Evolutionary conservation across 2,797 vertebrate genomes (phyloP).

Genomic region (Tinamus major): DNA sequence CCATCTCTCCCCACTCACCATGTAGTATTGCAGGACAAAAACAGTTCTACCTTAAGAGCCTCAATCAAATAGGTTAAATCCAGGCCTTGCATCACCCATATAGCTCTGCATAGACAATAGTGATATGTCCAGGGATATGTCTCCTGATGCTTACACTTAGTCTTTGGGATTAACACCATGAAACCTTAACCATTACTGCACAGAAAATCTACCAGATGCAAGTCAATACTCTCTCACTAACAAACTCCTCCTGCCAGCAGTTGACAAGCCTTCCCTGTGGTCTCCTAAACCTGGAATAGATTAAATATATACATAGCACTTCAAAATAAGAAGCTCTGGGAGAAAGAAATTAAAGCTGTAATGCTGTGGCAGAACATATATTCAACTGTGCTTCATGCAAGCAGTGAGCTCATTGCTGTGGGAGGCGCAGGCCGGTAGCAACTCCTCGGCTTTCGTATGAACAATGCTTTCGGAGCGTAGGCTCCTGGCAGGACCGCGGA

Average conservation of each 20-base stretch:
- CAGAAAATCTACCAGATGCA: background rate
- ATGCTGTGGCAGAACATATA: accelerated
- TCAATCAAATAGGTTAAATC: background rate
- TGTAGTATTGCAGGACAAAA: background rate
- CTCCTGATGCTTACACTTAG: background rate
- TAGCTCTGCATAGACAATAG: background rate
- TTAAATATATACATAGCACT: background rate
- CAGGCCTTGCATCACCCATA: background rate
- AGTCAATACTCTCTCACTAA: background rate
- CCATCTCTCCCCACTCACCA: background rate
- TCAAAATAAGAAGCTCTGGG: background rate
- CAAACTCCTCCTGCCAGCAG: background rate
- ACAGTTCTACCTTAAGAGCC: background rate
- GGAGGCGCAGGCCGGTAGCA: background rate
- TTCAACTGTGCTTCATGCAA: background rate
- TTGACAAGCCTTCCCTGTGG: background rate
- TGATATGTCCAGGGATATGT: background rate
- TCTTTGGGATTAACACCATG: background rate
- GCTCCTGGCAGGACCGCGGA: background rate
- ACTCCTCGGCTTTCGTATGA: background rate
- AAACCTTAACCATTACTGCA: background rate
- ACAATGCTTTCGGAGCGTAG: background rate
- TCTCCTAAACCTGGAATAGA: background rate
- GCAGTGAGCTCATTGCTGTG: background rate
- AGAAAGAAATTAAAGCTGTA: background rate